phyloP scores from a whole-genome alignment of 2,888 invertebrate species.

The Masnerella sp. region DNA sequence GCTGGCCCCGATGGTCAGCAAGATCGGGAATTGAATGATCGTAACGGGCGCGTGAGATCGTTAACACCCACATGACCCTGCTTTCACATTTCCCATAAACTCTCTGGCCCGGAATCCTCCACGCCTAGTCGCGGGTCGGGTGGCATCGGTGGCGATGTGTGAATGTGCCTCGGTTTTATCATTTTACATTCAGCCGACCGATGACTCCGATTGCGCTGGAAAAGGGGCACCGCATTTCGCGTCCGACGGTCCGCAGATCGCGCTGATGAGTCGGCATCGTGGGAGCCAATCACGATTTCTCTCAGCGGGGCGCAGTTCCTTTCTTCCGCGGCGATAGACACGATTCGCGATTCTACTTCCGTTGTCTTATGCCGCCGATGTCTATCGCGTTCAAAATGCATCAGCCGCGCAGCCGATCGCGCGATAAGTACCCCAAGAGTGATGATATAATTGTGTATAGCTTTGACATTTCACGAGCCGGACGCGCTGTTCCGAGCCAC shows the following conservation, averaged over 20 bases:
- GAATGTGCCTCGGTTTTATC: constrained; percentile 56
- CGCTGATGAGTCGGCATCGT: constrained; percentile 59
- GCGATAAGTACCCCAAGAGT: constrained; percentile 18
- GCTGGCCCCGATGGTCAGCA: constrained; percentile 24
- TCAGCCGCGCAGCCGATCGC: constrained; percentile 6
- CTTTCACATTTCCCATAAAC: constrained; percentile 76
- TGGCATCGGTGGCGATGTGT: constrained; percentile 45
- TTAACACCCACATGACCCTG: constrained; percentile 69
- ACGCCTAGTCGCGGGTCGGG: constrained; percentile 45
- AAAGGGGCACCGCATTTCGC: constrained; percentile 26
- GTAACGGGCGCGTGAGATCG: constrained; percentile 69
- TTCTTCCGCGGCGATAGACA: constrained; percentile 45
- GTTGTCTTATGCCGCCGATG: constrained; percentile 43
- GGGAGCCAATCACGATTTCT: constrained; percentile 61
- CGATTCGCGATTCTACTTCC: constrained; percentile 51
- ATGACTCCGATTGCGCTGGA: constrained; percentile 49
- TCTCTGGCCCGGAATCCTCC: constrained; percentile 46
- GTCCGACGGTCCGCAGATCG: constrained; percentile 43
- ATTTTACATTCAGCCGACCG: constrained; percentile 59
- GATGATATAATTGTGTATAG: constrained; percentile 40
- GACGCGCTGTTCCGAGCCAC: neutral
- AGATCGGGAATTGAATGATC: constrained; percentile 27
- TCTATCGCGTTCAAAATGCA: constrained; percentile 30
- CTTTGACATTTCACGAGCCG: constrained; percentile 34
- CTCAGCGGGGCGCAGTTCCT: constrained; percentile 52